Evolutionary conservation across 2,797 vertebrate species (phyloP).

Genomic region (Darevskia mixta): DNA sequence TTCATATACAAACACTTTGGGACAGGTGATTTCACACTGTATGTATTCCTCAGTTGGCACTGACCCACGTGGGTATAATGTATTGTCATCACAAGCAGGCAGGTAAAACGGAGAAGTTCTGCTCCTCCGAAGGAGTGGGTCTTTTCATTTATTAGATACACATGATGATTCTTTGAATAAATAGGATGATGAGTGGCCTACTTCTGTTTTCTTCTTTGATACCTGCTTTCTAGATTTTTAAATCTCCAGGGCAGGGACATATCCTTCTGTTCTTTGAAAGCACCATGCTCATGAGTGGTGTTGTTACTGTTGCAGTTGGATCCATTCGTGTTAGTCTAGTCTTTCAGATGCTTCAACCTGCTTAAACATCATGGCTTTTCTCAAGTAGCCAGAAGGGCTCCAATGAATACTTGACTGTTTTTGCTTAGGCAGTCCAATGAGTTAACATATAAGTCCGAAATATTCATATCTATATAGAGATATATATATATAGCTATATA

Average conservation of each 20-base stretch:
- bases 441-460: constrained; percentile 2
- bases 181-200: not conserved
- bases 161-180: not conserved
- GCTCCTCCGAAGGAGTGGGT: not conserved
- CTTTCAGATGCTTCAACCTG: constrained; percentile 6
- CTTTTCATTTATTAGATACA: not conserved
- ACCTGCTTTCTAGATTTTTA: not conserved
- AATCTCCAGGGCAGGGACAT: not conserved
- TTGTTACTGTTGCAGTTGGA: not conserved
- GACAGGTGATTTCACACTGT: too few relatives aligned
- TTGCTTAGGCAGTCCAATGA: not conserved
- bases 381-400: accelerated
- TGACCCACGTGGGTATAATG: too few relatives aligned
- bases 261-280: not conserved
- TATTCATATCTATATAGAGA: not conserved
- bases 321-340: not conserved
- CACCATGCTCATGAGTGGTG: not conserved
- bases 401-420: not conserved
- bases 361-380: not conserved
- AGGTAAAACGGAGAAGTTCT: not conserved
- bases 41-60: not conserved
- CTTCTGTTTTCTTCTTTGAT: not conserved
- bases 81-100: not conserved
- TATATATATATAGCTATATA: too few relatives aligned
- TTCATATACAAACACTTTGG: not conserved